These are phyloP conservation scores for Selenia dentaria DNA, from an alignment of 2,888 invertebrate species.

Conservation along the genomic window DNA sequence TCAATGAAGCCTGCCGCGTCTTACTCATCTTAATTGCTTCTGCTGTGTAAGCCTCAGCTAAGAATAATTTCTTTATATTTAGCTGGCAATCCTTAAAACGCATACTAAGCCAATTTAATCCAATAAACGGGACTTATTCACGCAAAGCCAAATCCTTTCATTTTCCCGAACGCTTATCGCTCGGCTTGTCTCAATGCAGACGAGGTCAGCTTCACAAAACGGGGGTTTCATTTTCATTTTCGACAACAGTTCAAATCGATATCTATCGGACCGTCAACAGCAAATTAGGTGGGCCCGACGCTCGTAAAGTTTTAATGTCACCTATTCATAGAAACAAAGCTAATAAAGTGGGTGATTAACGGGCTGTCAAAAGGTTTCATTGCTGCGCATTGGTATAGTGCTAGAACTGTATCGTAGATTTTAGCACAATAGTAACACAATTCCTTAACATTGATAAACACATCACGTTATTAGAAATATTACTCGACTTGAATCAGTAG, in stretches of 20 bases:
- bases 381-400: slow-evolving; percentile 1
- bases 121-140: slow-evolving; percentile 54
- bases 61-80: slow-evolving; percentile 34
- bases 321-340: slow-evolving; percentile 14
- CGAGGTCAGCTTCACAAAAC: slow-evolving; percentile 11
- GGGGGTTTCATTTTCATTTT: slow-evolving; percentile 17
- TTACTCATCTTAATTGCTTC: slow-evolving; percentile 27
- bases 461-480: too few species aligned
- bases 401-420: too few species aligned
- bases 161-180: slow-evolving; percentile 64
- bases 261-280: slow-evolving; percentile 13
- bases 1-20: slow-evolving; percentile 11
- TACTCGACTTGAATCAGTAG: too few species aligned
- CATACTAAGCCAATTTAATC: slow-evolving; percentile 69
- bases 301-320: slow-evolving; percentile 25
- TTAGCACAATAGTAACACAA: too few species aligned
- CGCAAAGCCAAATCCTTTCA: slow-evolving; percentile 66
- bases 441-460: too few species aligned
- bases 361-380: slow-evolving; percentile 12
- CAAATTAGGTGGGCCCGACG: slow-evolving; percentile 16
- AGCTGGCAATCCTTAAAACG: slow-evolving; percentile 43
- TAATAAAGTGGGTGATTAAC: slow-evolving; percentile 22
- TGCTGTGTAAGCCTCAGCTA: slow-evolving; percentile 20
- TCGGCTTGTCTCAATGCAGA: slow-evolving; percentile 25
- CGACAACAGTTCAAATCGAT: slow-evolving; percentile 19